Evolutionary conservation across 2,888 invertebrate genomes (phyloP), one percentile per base, ranked within the genome.

Genomic region (Philhelius pedissequus): DNA sequence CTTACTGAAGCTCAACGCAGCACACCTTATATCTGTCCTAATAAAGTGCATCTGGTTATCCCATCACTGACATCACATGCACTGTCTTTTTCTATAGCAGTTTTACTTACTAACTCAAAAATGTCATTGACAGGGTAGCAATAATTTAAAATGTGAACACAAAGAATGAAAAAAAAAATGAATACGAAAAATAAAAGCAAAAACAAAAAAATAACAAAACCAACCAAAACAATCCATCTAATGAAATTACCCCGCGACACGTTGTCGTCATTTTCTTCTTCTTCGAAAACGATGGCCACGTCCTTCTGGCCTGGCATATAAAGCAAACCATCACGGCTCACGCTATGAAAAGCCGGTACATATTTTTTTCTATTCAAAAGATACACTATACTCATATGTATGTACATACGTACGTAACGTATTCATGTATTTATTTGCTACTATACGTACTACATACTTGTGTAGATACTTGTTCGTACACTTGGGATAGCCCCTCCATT

Each of bases 181-280:
- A 54, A 32, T 11, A 32, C 32, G 3, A 32, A 38, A 38, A n/a
- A 15, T 13, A 38, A 40, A 40, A 40, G 15, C 66, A 68, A 22
- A 76, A 43, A 38, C 7, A 58, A 58, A 40, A 40, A 18, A 69
- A 69, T 70, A 43, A 58, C 56, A 48, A 71, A 78, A 68, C n/a
- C 71, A 60, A 77, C 66, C 71, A 73, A 78, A 77, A 82, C 73
- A 82, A 78, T 78, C 69, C 78, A 78, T 78, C 82, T 83, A 83
- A 83, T 83, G 82, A 78, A 62, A 83, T 83, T 78, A 64, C 54
- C 54, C 68, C 58, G 60, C 68, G 54, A 64, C 82, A 74, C 68
- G 62, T 73, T 68, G 73, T 56, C 78, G 52, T 64, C 30, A 15
- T 18, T 30, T 50, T 25, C 50, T n/a, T 50, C 6, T 1, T 8